These are phyloP conservation scores for Parazoanthus darwini DNA, from an alignment of 92 coral and sea anemone species.

Conservation along the genomic window DNA sequence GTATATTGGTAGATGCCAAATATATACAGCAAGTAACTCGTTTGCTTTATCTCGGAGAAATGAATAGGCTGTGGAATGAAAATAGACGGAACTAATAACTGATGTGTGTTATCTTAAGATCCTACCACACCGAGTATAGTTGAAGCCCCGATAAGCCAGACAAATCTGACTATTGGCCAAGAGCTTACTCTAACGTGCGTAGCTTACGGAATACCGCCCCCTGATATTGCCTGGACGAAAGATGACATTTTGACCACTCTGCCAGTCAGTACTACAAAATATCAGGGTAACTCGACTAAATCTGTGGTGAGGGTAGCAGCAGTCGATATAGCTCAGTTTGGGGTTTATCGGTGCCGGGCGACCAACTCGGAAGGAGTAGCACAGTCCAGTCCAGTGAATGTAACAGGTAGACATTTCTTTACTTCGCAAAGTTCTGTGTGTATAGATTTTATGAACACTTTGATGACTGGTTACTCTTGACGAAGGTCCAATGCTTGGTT, in stretches of 20 bases:
- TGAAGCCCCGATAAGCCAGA: slow-evolving; percentile 1
- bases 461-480: too few species aligned
- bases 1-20: too few species aligned
- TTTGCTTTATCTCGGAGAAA: too few species aligned
- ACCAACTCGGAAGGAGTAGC: slow-evolving; percentile 14
- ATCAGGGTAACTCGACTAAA: slow-evolving; percentile 16
- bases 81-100: too few species aligned
- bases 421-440: too few species aligned
- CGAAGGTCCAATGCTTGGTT: too few species aligned
- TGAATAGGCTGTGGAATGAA: too few species aligned
- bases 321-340: neutral
- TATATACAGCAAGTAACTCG: too few species aligned
- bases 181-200: neutral
- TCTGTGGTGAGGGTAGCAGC: neutral
- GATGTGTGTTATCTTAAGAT: neutral
- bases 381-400: neutral
- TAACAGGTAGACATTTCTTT: slow-evolving; percentile 3
- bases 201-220: slow-evolving; percentile 25
- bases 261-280: neutral
- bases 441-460: too few species aligned
- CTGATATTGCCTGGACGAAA: slow-evolving; percentile 22
- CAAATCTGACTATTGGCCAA: neutral
- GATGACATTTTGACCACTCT: neutral
- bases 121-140: neutral
- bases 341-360: slow-evolving; percentile 31